Percentiles rank a stretch among this genome's conserved stretches.
phyloP scores from a whole-genome alignment of 2,797 vertebrate species.

The Dendrocincla fuliginosa region DNA sequence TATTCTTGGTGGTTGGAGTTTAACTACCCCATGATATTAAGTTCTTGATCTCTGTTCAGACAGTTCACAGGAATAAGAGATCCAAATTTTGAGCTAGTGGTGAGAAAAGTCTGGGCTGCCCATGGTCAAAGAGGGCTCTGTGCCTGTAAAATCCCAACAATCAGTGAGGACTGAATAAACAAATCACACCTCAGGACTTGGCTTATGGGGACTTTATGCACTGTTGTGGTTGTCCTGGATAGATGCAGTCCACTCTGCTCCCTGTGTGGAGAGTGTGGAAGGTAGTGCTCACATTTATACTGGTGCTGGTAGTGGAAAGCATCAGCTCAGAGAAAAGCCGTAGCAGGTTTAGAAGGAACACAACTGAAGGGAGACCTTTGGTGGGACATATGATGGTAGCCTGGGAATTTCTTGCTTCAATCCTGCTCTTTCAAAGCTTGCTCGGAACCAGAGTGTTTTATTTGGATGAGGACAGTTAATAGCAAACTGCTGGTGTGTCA shows the following conservation, averaged over 20 bases:
- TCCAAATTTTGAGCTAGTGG: background rate
- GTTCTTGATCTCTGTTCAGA: background rate
- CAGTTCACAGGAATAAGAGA: background rate
- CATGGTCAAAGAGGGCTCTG: background rate
- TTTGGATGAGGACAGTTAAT: slow-evolving; percentile 56
- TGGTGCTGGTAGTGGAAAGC: background rate
- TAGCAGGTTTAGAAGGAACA: background rate
- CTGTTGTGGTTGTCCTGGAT: slow-evolving; percentile 16
- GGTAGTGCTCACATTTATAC: background rate
- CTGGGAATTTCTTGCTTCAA: background rate
- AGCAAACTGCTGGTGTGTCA: background rate
- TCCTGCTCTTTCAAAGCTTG: slow-evolving; percentile 13
- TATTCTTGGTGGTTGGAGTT: background rate
- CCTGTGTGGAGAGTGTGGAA: background rate
- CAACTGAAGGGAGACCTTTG: background rate
- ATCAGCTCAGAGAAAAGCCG: background rate
- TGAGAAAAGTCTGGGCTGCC: background rate
- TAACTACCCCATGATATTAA: background rate
- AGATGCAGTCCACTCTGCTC: background rate
- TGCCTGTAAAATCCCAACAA: background rate
- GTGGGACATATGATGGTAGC: background rate
- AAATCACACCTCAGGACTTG: background rate
- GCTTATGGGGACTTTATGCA: background rate
- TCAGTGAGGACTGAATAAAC: background rate
- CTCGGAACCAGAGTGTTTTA: background rate